These are phyloP conservation scores for Hystrix brachyura DNA, from an alignment of 2,113 vertebrate species.

Conservation along the genomic window DNA sequence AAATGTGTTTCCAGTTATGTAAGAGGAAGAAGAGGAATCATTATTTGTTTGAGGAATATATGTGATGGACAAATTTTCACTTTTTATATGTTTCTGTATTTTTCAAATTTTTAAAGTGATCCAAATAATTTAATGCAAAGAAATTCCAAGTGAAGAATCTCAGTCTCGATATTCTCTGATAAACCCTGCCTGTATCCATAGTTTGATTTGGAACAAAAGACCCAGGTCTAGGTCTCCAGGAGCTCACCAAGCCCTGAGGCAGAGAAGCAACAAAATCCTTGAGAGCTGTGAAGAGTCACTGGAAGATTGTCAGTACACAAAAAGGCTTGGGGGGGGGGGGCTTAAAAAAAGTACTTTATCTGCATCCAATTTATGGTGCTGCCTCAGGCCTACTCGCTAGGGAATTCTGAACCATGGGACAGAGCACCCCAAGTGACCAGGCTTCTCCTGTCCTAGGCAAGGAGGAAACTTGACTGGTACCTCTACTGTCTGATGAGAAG, in stretches of 20 bases:
- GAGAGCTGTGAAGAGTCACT: not conserved
- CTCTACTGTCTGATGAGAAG: not conserved
- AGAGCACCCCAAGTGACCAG: not conserved
- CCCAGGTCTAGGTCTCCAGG: not conserved
- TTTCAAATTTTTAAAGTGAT: not conserved
- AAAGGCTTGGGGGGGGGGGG: not conserved
- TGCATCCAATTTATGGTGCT: not conserved
- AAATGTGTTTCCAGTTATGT: not conserved
- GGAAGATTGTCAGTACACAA: not conserved
- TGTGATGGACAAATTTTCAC: not conserved
- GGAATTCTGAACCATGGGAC: not conserved
- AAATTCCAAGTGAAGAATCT: slow-evolving; percentile 32
- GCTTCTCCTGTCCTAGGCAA: not conserved
- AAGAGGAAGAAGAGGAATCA: not conserved
- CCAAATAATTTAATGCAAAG: not conserved
- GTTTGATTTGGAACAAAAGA: not conserved
- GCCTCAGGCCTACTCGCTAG: not conserved
- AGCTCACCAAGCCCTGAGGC: not conserved
- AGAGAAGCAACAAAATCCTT: not conserved
- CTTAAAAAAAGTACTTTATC: not conserved
- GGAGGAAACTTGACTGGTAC: not conserved
- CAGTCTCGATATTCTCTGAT: not conserved
- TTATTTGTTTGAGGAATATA: not conserved
- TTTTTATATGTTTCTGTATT: slow-evolving; percentile 9
- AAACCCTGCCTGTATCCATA: not conserved